Percentiles rank a stretch among this genome's conserved stretches.
Evolutionary conservation across 2,888 invertebrate genomes (phyloP).

Genomic region (Synergus itoensis): DNA sequence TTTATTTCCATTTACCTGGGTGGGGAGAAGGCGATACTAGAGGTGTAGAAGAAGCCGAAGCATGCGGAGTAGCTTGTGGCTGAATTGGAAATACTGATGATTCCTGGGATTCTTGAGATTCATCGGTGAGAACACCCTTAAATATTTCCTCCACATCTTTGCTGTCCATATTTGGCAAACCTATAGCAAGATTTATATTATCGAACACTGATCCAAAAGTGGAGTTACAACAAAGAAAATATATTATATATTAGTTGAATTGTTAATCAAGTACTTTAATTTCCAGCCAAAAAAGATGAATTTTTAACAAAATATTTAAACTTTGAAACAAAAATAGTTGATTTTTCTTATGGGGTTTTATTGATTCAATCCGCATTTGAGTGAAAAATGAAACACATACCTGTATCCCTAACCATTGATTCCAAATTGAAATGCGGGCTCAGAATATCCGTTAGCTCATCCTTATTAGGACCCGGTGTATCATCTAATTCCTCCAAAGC

Average conservation of each 20-base stretch:
- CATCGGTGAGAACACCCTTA: conserved; percentile 92
- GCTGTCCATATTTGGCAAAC: conserved; percentile 91
- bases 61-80: conserved; percentile 69
- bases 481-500: conserved; percentile 79
- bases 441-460: conserved; percentile 84
- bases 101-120: conserved; percentile 89
- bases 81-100: conserved; percentile 80
- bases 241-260: neutral
- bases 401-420: conserved; percentile 84
- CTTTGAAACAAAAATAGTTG: too few relatives aligned
- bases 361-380: too few relatives aligned
- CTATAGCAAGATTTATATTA: conserved; percentile 61
- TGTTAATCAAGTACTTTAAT: too few relatives aligned
- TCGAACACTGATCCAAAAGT: conserved; percentile 34
- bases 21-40: conserved; percentile 76
- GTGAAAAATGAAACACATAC: conserved; percentile 60
- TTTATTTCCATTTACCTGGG: conserved; percentile 64
- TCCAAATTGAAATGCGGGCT: conserved; percentile 87
- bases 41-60: conserved; percentile 71
- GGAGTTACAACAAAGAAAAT: neutral
- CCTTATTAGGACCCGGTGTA: conserved; percentile 82
- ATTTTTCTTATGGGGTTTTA: too few relatives aligned
- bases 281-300: neutral
- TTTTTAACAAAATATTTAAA: neutral
- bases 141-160: conserved; percentile 96